A percentile compares a stretch with the other conserved stretches of the same genome.
Evolutionary conservation across 2,888 invertebrate species (phyloP).

Genomic region (Syrphus vitripennis): DNA sequence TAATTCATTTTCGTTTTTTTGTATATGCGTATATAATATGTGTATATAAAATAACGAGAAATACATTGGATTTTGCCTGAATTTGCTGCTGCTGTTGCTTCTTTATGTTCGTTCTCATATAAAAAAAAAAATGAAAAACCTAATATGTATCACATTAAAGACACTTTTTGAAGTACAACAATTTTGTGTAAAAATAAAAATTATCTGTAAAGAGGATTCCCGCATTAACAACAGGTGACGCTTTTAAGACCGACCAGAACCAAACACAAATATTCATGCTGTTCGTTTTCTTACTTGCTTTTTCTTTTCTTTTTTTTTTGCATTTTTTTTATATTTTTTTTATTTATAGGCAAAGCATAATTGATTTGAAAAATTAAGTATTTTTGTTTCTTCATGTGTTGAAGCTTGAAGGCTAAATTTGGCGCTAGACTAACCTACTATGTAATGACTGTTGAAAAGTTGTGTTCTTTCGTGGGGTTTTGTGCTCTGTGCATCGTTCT

Average conservation of each 20-base stretch:
- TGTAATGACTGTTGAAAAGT: slow-evolving; percentile 44
- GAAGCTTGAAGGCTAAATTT: slow-evolving; percentile 57
- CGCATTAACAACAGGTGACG: slow-evolving; percentile 22
- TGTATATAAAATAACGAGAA: slow-evolving; percentile 67
- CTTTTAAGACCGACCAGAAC: not conserved
- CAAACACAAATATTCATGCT: not conserved
- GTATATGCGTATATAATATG: slow-evolving; percentile 56
- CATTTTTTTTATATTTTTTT: not conserved
- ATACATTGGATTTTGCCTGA: slow-evolving; percentile 67
- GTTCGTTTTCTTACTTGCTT: not conserved
- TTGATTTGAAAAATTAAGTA: slow-evolving; percentile 3
- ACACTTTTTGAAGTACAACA: slow-evolving; percentile 64
- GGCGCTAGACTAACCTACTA: slow-evolving; percentile 51
- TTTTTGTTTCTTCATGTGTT: slow-evolving; percentile 23
- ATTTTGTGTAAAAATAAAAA: slow-evolving; percentile 41
- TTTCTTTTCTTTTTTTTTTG: not conserved
- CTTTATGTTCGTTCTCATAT: slow-evolving; percentile 47
- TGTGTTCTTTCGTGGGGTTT: slow-evolving; percentile 12
- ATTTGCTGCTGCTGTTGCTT: slow-evolving; percentile 37
- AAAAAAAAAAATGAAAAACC: slow-evolving; percentile 35
- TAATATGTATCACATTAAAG: slow-evolving; percentile 69
- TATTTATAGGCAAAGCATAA: slow-evolving; percentile 36
- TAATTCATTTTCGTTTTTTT: slow-evolving; percentile 47
- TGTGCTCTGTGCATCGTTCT: slow-evolving; percentile 29
- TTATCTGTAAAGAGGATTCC: slow-evolving; percentile 59